phyloP scores from a whole-genome alignment of 2,797 vertebrate species.

The Garrulus glandarius region DNA sequence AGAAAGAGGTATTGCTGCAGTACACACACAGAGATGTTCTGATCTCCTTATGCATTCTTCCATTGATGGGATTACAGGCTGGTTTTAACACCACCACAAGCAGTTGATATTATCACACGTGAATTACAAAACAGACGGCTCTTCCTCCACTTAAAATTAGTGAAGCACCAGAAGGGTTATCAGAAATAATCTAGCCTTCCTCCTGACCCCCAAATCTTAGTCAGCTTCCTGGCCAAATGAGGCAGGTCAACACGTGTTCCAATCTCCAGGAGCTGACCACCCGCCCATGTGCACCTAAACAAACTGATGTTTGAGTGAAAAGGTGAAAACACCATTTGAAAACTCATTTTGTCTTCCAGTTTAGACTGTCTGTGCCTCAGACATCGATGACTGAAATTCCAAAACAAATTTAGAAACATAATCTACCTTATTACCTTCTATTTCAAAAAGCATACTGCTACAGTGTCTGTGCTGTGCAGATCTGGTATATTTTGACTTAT shows the following conservation, averaged over 20 bases:
- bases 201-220: background rate
- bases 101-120: background rate
- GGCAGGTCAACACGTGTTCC: background rate
- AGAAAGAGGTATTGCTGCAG: background rate
- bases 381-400: background rate
- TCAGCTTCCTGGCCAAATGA: background rate
- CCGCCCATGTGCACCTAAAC: background rate
- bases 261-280: background rate
- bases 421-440: background rate
- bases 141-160: background rate
- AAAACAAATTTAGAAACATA: background rate
- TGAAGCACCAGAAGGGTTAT: background rate
- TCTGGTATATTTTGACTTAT: background rate
- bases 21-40: background rate
- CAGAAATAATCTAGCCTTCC: background rate
- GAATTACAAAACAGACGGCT: background rate
- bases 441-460: background rate
- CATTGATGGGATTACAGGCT: background rate
- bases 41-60: background rate
- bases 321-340: background rate
- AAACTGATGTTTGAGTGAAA: background rate
- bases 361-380: background rate
- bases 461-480: background rate
- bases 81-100: background rate
- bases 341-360: background rate